A percentile compares a stretch with the other conserved stretches of the same genome.
Conservation (phyloP, 2,797 vertebrate genomes). For the Chelonia mydas region DNA sequence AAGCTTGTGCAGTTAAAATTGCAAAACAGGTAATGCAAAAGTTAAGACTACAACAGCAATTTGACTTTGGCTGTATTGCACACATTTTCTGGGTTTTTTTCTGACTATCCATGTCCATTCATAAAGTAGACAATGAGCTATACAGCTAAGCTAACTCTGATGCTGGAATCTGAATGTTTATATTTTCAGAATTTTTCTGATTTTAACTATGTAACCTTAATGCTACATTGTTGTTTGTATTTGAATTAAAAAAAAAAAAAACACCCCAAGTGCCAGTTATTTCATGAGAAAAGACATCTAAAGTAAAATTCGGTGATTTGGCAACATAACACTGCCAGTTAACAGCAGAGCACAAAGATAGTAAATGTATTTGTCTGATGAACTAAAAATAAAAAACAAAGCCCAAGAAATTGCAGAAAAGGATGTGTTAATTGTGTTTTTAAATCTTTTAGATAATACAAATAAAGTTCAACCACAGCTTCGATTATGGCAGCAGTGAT, state of each 20-base stretch:
- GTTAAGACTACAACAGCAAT: neutral
- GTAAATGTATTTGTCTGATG: neutral
- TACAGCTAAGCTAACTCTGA: neutral
- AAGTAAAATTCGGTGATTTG: neutral
- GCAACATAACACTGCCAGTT: neutral
- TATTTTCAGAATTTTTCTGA: neutral
- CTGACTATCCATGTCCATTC: neutral
- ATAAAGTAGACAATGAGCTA: neutral
- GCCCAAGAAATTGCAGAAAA: neutral
- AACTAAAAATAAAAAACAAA: neutral
- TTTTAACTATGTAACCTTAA: neutral
- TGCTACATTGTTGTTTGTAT: neutral
- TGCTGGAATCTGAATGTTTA: neutral
- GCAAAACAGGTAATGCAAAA: neutral
- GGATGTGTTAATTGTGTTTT: neutral
- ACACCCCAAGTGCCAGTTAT: neutral
- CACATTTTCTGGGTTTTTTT: neutral
- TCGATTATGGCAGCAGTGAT: neutral
- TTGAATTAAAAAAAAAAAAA: neutral
- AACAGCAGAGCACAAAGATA: neutral
- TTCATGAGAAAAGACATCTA: neutral
- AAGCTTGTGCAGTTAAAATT: neutral
- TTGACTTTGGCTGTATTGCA: neutral
- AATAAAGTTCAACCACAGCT: neutral
- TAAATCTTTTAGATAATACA: neutral